Percentiles rank a stretch among this genome's conserved stretches.
Conservation (phyloP, 1,140 invertebrate species). For the Procambarus clarkii region DNA sequence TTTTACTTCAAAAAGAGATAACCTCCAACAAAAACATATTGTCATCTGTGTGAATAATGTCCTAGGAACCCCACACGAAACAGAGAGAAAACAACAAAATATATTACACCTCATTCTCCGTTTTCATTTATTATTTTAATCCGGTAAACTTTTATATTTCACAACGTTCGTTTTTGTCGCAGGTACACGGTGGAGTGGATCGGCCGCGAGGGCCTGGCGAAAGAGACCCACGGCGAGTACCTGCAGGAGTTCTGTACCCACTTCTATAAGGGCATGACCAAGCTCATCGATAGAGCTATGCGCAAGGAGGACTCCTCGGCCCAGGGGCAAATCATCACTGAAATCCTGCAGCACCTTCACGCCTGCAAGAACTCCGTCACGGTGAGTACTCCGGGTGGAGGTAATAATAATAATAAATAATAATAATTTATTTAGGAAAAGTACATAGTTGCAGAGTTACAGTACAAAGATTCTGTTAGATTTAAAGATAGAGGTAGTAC, state of each 20-base stretch:
- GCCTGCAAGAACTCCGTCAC: conserved; percentile 97
- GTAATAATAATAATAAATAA: no score
- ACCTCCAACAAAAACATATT: neutral
- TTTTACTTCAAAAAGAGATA: no score
- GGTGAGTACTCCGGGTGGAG: conserved; percentile 75
- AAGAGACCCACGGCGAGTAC: conserved; percentile 95
- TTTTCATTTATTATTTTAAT: no score
- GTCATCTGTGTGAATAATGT: no score
- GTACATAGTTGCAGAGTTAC: no score
- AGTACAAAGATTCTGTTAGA: no score
- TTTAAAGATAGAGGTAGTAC: no score
- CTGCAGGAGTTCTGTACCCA: conserved; percentile 95
- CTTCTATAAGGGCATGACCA: conserved; percentile 96
- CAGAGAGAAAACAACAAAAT: no score
- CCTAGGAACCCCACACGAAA: no score
- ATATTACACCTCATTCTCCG: no score
- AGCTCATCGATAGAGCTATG: conserved; percentile 94
- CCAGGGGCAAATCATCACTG: conserved; percentile 94
- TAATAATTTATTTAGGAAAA: no score
- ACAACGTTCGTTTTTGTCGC: conserved; percentile 53
- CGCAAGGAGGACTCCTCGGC: conserved; percentile 95
- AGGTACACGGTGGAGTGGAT: conserved; percentile 98
- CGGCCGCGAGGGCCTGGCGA: conserved; percentile 93
- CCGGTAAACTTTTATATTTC: no score
- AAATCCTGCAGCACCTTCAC: conserved; percentile 97